Percentiles rank a stretch among this genome's conserved stretches.
phyloP scores from a whole-genome alignment of 1,140 invertebrate genomes.

The Ectropis grisescens region DNA sequence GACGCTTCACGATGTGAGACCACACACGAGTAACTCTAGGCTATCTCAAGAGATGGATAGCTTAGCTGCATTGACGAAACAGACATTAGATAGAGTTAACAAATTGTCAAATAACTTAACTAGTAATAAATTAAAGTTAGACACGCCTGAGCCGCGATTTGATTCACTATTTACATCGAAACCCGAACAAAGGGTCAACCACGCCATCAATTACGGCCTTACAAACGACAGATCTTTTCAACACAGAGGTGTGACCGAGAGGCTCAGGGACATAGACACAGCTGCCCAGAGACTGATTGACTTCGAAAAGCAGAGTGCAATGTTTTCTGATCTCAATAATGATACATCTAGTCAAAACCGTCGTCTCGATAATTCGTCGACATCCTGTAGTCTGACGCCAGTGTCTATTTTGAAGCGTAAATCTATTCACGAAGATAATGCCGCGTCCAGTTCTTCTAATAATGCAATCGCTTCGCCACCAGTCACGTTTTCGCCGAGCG shows the following conservation, averaged over 20 bases:
- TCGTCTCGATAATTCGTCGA: constrained; percentile 45
- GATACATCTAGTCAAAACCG: constrained; percentile 63
- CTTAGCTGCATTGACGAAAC: constrained; percentile 75
- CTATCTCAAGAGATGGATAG: constrained; percentile 75
- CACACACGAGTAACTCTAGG: constrained; percentile 49
- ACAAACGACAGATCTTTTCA: constrained; percentile 31
- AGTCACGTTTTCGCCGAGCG: constrained; percentile 78
- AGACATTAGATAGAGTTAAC: constrained; percentile 77
- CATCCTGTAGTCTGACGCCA: constrained; percentile 62
- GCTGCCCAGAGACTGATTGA: constrained; percentile 67
- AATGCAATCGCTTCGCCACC: constrained; percentile 73
- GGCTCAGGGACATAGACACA: constrained; percentile 64
- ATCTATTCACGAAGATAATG: constrained; percentile 74
- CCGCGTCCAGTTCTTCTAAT: constrained; percentile 65
- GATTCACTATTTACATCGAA: constrained; percentile 39
- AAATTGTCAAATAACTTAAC: constrained; percentile 71
- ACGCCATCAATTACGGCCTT: constrained; percentile 44
- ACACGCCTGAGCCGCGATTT: constrained; percentile 34
- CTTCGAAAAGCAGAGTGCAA: constrained; percentile 66
- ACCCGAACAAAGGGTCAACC: constrained; percentile 38
- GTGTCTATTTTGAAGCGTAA: constrained; percentile 87
- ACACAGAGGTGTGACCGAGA: constrained; percentile 51
- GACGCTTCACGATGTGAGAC: constrained; percentile 56
- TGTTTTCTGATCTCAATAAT: constrained; percentile 65
- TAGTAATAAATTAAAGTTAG: constrained; percentile 56